Evolutionary conservation across 1,140 invertebrate genomes (phyloP), one percentile per base, ranked within the genome.

Genomic region (Pseudomyrmex dendroicus): DNA sequence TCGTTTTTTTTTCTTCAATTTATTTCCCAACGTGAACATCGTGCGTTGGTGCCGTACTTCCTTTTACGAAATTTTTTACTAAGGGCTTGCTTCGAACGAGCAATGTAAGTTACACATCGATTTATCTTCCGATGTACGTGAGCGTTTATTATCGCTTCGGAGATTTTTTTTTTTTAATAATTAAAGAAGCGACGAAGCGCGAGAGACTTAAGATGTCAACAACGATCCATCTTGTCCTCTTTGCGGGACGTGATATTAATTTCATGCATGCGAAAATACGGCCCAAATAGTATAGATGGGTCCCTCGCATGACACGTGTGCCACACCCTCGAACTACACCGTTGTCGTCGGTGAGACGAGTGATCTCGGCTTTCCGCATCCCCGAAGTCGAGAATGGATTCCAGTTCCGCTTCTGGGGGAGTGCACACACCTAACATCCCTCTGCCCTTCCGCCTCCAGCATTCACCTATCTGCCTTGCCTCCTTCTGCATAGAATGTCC

Each of bases 301-400:
- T 46, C 35, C 35, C 22, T 22, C 57, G 70, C 46, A 57, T 61
- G 64, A 57, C 48, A 22, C 48, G 52, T 20, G 72, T 20, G 72
- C 84, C 84, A 86, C 84, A 86, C 77, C 78, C 85, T 80, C n/a
- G 3, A 54, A 66, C 3, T 50, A 13, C 12, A 25, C 35, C 50
- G 20, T 74, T 56, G 70, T 46, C 83, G 64, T 10, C 20, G 35
- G 20, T 35, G 35, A 25, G 54, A 72, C 44, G 66, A 59, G 54
- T 80, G 76, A 76, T 52, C 73, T 62, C 64, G 66, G 46, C 72
- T 70, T 72, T n/a, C 84, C 25, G 48, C 54, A 7, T 10, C 22
- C 70, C 61, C 13, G 52, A 87, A 77, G 59, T 82, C 67, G 52
- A 77, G 72, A 57, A 73, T 25, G 67, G 22, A 73, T 83, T 56